Conservation (phyloP, 2,113 vertebrate genomes). For the Corythaeola cristata region DNA sequence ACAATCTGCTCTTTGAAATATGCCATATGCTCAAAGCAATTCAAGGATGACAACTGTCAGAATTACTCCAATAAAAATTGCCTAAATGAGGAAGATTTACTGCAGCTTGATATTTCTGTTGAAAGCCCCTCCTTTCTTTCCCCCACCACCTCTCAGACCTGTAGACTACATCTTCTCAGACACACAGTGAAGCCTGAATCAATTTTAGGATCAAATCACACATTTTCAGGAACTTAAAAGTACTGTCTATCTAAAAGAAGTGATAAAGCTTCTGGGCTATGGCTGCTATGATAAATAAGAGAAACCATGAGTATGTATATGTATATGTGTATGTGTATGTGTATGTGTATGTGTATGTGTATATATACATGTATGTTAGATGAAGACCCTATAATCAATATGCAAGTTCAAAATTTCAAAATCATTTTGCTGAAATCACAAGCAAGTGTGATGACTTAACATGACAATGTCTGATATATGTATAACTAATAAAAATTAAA, state of each 20-base stretch:
- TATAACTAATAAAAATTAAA: slow-evolving; percentile 81
- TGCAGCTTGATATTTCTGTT: slow-evolving; percentile 78
- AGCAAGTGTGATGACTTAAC: slow-evolving; percentile 73
- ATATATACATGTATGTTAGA: slow-evolving; percentile 45
- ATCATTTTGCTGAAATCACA: slow-evolving; percentile 78
- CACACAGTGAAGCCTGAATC: slow-evolving; percentile 55
- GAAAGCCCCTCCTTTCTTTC: slow-evolving; percentile 59
- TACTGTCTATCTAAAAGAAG: slow-evolving; percentile 33
- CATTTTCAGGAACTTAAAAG: slow-evolving; percentile 53
- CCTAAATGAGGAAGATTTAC: slow-evolving; percentile 94
- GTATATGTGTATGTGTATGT: neutral
- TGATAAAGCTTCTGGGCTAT: slow-evolving; percentile 4
- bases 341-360: neutral
- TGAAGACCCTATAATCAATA: slow-evolving; percentile 64
- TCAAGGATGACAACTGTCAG: slow-evolving; percentile 93
- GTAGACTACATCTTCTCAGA: slow-evolving; percentile 13
- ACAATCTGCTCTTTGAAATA: slow-evolving; percentile 95
- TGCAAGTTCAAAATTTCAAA: slow-evolving; percentile 69
- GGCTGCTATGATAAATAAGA: slow-evolving; percentile 54
- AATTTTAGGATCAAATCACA: slow-evolving; percentile 60
- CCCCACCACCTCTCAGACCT: neutral
- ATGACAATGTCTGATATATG: slow-evolving; percentile 74
- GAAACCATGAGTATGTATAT: neutral
- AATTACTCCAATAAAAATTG: slow-evolving; percentile 92
- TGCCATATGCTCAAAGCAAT: slow-evolving; percentile 95